These are phyloP conservation scores for Xestia sexstrigata DNA, from an alignment of 2,888 invertebrate genomes.

Conservation along the genomic window DNA sequence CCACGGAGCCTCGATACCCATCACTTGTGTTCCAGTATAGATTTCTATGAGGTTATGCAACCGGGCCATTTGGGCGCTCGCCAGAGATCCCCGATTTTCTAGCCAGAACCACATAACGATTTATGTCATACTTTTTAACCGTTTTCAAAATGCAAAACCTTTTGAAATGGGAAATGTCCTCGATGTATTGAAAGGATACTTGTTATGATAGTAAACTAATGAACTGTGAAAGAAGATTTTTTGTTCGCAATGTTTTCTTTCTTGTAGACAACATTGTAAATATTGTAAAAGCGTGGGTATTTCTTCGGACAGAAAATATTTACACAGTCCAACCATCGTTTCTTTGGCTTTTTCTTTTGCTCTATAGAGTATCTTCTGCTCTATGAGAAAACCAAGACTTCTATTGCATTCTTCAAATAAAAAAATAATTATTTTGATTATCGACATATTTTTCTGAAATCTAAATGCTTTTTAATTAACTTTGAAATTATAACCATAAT, in stretches of 20 bases:
- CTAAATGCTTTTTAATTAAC: not conserved
- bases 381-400: no score
- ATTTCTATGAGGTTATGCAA: slow-evolving; percentile 57
- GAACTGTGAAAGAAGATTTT: not conserved
- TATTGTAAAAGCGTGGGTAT: not conserved
- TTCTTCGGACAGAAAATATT: not conserved
- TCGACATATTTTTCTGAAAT: not conserved
- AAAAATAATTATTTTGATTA: not conserved
- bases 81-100: slow-evolving; percentile 70
- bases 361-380: not conserved
- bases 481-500: not conserved
- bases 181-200: slow-evolving; percentile 25
- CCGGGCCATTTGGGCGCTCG: slow-evolving; percentile 70
- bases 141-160: slow-evolving; percentile 61
- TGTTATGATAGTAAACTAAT: not conserved
- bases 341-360: not conserved
- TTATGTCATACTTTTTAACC: slow-evolving; percentile 69
- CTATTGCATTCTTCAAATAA: not conserved
- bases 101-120: slow-evolving; percentile 63
- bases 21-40: slow-evolving; percentile 35
- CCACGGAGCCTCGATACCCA: slow-evolving; percentile 31
- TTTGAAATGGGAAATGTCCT: slow-evolving; percentile 47
- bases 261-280: not conserved
- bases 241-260: not conserved
- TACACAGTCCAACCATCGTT: not conserved